Percentiles rank a stretch among this genome's conserved stretches.
phyloP scores from a whole-genome alignment of 2,113 vertebrate species.

The Orcinus orca region DNA sequence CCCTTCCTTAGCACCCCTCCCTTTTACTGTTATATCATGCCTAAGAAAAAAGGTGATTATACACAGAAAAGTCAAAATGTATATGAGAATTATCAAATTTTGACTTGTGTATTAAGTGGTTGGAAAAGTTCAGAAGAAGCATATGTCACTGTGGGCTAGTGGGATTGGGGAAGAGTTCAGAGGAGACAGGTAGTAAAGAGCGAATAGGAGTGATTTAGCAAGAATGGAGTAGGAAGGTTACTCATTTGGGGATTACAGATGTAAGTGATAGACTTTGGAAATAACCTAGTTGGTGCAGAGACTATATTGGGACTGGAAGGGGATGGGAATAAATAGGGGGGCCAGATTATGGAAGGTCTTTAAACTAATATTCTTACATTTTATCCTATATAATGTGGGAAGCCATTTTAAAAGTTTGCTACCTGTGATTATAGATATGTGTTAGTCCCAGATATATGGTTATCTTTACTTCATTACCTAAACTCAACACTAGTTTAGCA shows the following conservation, averaged over 20 bases:
- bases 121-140: constrained; percentile 20
- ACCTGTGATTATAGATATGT: background rate
- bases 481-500: background rate
- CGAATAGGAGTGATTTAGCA: constrained; percentile 16
- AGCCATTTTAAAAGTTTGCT: background rate
- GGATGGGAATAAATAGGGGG: background rate
- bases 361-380: constrained; percentile 5
- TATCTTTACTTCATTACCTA: constrained; percentile 6
- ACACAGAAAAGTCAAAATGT: background rate
- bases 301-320: background rate
- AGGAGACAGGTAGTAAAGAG: background rate
- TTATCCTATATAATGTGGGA: background rate
- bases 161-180: background rate
- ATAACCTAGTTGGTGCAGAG: background rate
- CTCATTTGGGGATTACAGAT: background rate
- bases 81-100: background rate
- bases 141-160: background rate
- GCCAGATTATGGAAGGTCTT: background rate
- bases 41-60: background rate
- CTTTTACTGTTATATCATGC: background rate
- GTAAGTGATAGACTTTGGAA: background rate
- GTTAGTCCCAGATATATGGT: background rate
- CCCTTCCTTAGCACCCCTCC: background rate
- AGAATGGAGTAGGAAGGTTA: background rate
- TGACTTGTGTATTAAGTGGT: background rate